Conservation (phyloP, 2,888 invertebrate genomes). For the Amiota mariae region DNA sequence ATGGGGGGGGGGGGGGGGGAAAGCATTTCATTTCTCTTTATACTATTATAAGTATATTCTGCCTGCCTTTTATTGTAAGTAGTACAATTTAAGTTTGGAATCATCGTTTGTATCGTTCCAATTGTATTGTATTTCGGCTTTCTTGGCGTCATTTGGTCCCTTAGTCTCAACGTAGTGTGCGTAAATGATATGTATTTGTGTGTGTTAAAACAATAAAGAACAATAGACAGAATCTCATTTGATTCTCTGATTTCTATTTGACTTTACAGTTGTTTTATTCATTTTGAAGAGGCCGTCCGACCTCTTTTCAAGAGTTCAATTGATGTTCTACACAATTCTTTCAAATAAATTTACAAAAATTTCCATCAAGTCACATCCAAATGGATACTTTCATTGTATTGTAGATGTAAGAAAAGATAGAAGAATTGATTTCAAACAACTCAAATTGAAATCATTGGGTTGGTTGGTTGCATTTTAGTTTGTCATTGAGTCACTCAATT, state of each 20-base stretch:
- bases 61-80: background rate
- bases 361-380: too few relatives aligned
- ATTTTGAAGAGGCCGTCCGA: too few relatives aligned
- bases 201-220: background rate
- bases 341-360: too few relatives aligned
- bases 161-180: background rate
- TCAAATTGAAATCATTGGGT: too few relatives aligned
- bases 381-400: too few relatives aligned
- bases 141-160: background rate
- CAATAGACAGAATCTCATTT: slow-evolving; percentile 2
- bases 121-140: slow-evolving; percentile 5
- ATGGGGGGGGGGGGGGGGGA: background rate
- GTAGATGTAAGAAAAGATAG: too few relatives aligned
- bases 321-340: too few relatives aligned
- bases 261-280: too few relatives aligned
- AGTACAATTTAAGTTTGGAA: background rate
- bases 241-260: background rate
- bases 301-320: too few relatives aligned
- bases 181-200: background rate
- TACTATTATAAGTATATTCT: background rate
- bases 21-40: slow-evolving; percentile 19
- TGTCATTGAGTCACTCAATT: too few relatives aligned
- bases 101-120: background rate
- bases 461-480: too few relatives aligned
- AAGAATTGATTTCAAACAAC: too few relatives aligned